These are phyloP conservation scores for Hipparchia sbordonii DNA, from an alignment of 2,888 invertebrate species.

Conservation along the genomic window DNA sequence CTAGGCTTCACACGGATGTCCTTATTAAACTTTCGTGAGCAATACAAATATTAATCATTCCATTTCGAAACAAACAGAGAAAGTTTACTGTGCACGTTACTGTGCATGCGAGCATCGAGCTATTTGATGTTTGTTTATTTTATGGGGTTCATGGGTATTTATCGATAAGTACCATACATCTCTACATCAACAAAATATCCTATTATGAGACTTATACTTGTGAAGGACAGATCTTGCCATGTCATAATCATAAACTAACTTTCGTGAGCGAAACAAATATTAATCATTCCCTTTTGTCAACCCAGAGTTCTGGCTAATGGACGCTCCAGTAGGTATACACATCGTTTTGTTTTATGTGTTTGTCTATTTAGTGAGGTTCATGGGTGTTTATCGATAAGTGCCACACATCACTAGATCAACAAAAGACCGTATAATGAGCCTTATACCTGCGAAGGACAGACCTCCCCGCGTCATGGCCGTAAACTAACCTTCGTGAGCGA, in stretches of 20 bases:
- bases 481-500: conserved; percentile 36
- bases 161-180: conserved; percentile 28
- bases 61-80: conserved; percentile 13
- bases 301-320: background rate
- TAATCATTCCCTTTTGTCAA: conserved; percentile 28
- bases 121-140: background rate
- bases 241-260: conserved; percentile 42
- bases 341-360: background rate
- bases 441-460: conserved; percentile 36
- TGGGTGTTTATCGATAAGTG: conserved; percentile 10
- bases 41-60: conserved; percentile 32
- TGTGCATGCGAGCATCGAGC: too few species aligned
- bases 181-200: conserved; percentile 27
- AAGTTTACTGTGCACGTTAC: too few species aligned
- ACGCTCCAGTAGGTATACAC: background rate
- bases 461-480: conserved; percentile 41
- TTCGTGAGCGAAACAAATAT: conserved; percentile 35
- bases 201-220: conserved; percentile 27
- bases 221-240: conserved; percentile 39
- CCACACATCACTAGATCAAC: conserved; percentile 32
- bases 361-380: background rate
- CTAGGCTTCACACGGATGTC: too few species aligned
- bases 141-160: background rate
- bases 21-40: conserved; percentile 33
- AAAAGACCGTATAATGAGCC: conserved; percentile 31